Base-by-base conservation (phyloP, 2,888 invertebrate species). In the Busseola fusca region DNA sequence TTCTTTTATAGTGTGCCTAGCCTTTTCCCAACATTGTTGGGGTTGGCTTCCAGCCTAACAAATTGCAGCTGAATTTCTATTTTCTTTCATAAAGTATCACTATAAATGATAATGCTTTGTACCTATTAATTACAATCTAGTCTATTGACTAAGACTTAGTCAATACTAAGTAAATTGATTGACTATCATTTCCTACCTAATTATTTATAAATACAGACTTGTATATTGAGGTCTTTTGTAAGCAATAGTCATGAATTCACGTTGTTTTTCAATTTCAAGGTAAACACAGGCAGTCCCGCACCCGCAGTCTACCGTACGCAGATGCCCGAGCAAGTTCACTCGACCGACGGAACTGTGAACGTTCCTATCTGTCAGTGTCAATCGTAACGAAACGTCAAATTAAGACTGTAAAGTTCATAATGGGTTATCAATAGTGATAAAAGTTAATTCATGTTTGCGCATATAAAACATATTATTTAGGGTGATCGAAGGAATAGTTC, bases 351-450 rank as follows among this genome's bases (percentile, higher is more conserved):
- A 64, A 64, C 42, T 27, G 52, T 69, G 40, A 72, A 70, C 65
- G 58, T 70, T 66, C 40, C 12, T 12, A 58, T 56, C 81, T 81
- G 73, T 78, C 84, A 69, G 48, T 81, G 74, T 64, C 73, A 83
- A 37, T 81, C 14, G n/a, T 14, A 48, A 56, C 76, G 74, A 82
- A 86, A 88, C 83, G 84, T 87, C 85, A 85, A 82, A 37, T 72
- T 76, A 70, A 64, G 87, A 85, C 84, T 66, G 79, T 92, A 93
- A 81, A 93, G 95, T 94, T 95, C 95, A 94, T 78, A 91, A 86
- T 95, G 89, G 95, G 95, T 95, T 95, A 95, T 95, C 95, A 89
- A 69, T 77, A 76, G 68, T 87, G 93, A 93, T 94, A 92, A 91
- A 72, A 88, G 83, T 87, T 82, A 76, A 82, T 72, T 71, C 76